Conservation (phyloP, 2,113 vertebrate genomes). For the Corydoras maculifer region DNA sequence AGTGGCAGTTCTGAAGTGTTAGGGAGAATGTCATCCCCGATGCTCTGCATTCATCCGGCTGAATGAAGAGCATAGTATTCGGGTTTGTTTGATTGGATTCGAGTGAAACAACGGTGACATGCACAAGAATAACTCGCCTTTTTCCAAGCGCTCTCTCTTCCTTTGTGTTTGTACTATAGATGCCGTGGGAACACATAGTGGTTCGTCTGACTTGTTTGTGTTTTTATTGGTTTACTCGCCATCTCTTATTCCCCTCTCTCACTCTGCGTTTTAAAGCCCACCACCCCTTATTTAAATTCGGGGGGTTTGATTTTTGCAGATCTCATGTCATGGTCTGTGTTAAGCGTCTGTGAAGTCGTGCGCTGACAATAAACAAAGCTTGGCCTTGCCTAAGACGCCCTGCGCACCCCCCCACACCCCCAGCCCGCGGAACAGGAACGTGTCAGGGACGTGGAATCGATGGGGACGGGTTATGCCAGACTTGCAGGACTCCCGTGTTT, state of each 20-base stretch:
- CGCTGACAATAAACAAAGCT: slow-evolving; percentile 45
- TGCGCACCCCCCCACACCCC: not conserved
- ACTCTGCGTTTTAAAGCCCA: slow-evolving; percentile 40
- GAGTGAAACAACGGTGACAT: slow-evolving; percentile 15
- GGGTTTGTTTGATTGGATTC: slow-evolving; percentile 25
- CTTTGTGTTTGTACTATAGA: slow-evolving; percentile 32
- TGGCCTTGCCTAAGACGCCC: slow-evolving; percentile 37
- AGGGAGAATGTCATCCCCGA: slow-evolving; percentile 18
- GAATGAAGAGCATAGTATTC: slow-evolving; percentile 38
- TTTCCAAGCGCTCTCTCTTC: slow-evolving; percentile 27
- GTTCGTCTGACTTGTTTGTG: slow-evolving; percentile 7
- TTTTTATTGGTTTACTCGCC: slow-evolving; percentile 25
- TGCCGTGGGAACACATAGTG: slow-evolving; percentile 18
- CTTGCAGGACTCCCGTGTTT: not conserved
- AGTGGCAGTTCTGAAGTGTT: slow-evolving; percentile 35
- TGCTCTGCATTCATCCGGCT: slow-evolving; percentile 14
- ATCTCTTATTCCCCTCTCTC: not conserved
- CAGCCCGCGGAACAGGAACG: slow-evolving; percentile 6
- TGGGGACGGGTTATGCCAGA: not conserved
- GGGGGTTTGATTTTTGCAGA: slow-evolving; percentile 37
- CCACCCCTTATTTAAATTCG: slow-evolving; percentile 42
- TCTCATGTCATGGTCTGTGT: slow-evolving; percentile 13
- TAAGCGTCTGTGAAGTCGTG: slow-evolving; percentile 22
- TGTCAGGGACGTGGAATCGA: slow-evolving; percentile 22
- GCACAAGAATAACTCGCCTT: slow-evolving; percentile 33